phyloP scores from a whole-genome alignment of 2,888 invertebrate species.

The Euclidia mi region DNA sequence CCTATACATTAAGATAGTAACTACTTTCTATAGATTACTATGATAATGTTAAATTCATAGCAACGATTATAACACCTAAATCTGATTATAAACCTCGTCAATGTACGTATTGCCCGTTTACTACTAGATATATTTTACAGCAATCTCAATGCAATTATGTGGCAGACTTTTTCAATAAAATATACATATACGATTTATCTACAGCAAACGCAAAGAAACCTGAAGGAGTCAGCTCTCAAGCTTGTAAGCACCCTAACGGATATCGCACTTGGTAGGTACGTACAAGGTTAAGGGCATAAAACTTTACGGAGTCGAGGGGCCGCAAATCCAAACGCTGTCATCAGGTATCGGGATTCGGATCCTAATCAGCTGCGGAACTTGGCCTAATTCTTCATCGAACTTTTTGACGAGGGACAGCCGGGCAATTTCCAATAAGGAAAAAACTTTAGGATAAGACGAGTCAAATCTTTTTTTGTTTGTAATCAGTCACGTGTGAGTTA shows the following conservation, averaged over 20 bases:
- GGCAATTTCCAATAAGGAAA: constrained; percentile 58
- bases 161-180: no score
- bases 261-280: not conserved
- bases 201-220: no score
- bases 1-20: no score
- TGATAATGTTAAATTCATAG: no score
- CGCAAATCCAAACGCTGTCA: constrained; percentile 20
- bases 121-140: no score
- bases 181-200: no score
- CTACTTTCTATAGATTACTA: no score
- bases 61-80: no score
- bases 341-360: constrained; percentile 34
- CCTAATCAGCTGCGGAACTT: constrained; percentile 45
- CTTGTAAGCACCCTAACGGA: not conserved
- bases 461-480: constrained; percentile 57
- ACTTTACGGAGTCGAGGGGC: constrained; percentile 21
- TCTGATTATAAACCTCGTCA: no score
- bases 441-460: constrained; percentile 45
- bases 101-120: no score
- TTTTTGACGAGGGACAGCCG: constrained; percentile 49
- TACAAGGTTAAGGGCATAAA: constrained; percentile 20
- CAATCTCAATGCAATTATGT: no score
- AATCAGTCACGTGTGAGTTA: constrained; percentile 54
- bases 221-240: no score
- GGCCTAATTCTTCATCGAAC: constrained; percentile 53